These are phyloP conservation scores for Rana temporaria DNA, from an alignment of 2,113 vertebrate genomes.

Conservation along the genomic window DNA sequence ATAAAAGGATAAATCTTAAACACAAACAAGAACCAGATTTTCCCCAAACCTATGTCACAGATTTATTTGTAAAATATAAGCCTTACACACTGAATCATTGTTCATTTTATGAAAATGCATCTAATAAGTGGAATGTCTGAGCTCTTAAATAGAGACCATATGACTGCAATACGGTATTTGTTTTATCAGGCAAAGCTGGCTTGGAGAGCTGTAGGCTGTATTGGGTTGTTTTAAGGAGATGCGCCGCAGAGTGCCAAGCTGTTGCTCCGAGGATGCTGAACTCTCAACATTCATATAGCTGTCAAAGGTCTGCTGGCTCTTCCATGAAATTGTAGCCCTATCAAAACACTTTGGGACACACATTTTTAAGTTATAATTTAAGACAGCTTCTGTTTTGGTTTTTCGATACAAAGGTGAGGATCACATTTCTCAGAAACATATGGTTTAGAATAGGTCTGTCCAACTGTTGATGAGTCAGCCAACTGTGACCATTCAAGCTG, in stretches of 20 bases:
- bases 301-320: neutral
- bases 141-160: slow-evolving; percentile 40
- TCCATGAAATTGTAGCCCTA: neutral
- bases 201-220: neutral
- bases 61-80: slow-evolving; percentile 5
- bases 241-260: neutral
- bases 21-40: slow-evolving; percentile 50
- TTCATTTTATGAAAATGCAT: slow-evolving; percentile 11
- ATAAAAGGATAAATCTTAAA: slow-evolving; percentile 17
- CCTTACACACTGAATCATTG: slow-evolving; percentile 39
- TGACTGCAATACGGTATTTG: slow-evolving; percentile 18
- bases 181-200: neutral
- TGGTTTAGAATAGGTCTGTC: no score
- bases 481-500: no score
- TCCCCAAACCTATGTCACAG: slow-evolving; percentile 18
- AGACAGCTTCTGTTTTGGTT: neutral
- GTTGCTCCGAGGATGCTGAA: neutral
- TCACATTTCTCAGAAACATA: no score
- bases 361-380: neutral
- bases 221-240: neutral
- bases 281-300: neutral
- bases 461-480: no score
- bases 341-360: neutral
- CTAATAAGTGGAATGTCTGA: neutral
- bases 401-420: no score